Evolutionary conservation across 2,113 vertebrate genomes (phyloP).

Genomic region (Macquaria ambigua): DNA sequence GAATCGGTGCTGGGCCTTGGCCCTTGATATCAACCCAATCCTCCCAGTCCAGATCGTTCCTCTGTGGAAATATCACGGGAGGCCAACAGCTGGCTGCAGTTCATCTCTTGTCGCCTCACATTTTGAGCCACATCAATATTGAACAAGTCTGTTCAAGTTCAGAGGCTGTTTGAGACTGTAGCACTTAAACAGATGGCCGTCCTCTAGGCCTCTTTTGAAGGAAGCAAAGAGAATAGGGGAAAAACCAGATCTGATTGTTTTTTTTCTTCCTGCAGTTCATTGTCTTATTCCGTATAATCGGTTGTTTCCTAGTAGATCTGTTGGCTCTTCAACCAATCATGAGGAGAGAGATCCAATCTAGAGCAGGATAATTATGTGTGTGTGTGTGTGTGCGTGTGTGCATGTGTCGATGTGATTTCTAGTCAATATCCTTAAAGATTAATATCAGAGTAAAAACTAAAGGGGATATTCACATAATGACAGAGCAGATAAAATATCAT

Average conservation of each 20-base stretch:
- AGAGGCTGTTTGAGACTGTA: slow-evolving; percentile 57
- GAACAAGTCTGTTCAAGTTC: slow-evolving; percentile 68
- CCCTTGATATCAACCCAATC: slow-evolving; percentile 40
- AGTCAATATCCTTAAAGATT: slow-evolving; percentile 30
- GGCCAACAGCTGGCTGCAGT: slow-evolving; percentile 78
- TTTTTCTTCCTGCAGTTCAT: slow-evolving; percentile 19
- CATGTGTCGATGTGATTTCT: neutral
- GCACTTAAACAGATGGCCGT: slow-evolving; percentile 66
- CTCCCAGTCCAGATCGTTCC: slow-evolving; percentile 46
- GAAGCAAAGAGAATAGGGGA: slow-evolving; percentile 42
- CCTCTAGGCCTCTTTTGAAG: slow-evolving; percentile 40
- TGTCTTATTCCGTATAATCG: slow-evolving; percentile 20
- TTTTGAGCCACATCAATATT: slow-evolving; percentile 74
- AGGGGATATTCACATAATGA: slow-evolving; percentile 40
- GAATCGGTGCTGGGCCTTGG: slow-evolving; percentile 32
- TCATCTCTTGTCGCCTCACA: slow-evolving; percentile 74
- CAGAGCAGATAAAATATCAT: slow-evolving; percentile 41
- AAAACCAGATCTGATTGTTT: slow-evolving; percentile 33
- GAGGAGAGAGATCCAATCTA: slow-evolving; percentile 6
- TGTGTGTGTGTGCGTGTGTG: neutral
- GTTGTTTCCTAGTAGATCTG: slow-evolving; percentile 20
- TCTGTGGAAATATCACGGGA: slow-evolving; percentile 69
- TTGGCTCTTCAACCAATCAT: slow-evolving; percentile 11
- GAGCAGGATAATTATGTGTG: neutral
- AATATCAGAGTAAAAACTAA: slow-evolving; percentile 41